A percentile compares a stretch with the other conserved stretches of the same genome.
Conservation (phyloP, 1,140 invertebrate genomes). For the Yoshiicerus persimilis region DNA sequence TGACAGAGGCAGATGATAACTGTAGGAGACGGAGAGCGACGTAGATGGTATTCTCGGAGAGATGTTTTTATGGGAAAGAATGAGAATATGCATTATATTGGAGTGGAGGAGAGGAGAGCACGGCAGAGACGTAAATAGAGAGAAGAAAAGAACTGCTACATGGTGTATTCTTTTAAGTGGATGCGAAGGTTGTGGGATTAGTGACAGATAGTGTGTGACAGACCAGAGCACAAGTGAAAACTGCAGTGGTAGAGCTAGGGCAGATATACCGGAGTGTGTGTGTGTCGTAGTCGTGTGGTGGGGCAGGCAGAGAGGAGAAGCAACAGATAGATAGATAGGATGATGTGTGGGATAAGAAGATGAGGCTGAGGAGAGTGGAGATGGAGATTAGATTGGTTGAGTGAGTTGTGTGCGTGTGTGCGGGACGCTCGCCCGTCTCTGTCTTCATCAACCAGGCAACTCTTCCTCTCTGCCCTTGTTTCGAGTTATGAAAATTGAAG, state of each 20-base stretch:
- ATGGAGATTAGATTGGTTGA: neutral
- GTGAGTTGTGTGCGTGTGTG: neutral
- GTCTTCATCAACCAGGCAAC: too few relatives aligned
- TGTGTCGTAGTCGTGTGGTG: too few relatives aligned
- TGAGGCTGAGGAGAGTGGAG: neutral
- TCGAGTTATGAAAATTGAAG: neutral
- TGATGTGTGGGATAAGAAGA: neutral
- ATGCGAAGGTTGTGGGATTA: neutral
- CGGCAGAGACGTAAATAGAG: neutral
- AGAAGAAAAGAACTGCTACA: neutral
- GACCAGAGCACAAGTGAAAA: too few relatives aligned
- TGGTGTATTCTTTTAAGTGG: neutral
- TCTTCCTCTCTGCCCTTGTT: neutral
- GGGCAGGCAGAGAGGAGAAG: too few relatives aligned
- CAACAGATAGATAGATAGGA: too few relatives aligned
- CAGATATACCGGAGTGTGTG: neutral
- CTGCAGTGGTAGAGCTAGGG: neutral
- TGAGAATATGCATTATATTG: neutral
- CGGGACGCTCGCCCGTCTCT: neutral
- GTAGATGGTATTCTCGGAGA: neutral
- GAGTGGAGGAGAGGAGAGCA: neutral
- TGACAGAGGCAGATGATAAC: too few relatives aligned
- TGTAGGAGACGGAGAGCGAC: too few relatives aligned
- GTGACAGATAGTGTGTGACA: neutral
- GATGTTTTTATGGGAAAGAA: neutral